Evolutionary conservation across 2,113 vertebrate genomes (phyloP).

Genomic region (Prionailurus bengalensis): DNA sequence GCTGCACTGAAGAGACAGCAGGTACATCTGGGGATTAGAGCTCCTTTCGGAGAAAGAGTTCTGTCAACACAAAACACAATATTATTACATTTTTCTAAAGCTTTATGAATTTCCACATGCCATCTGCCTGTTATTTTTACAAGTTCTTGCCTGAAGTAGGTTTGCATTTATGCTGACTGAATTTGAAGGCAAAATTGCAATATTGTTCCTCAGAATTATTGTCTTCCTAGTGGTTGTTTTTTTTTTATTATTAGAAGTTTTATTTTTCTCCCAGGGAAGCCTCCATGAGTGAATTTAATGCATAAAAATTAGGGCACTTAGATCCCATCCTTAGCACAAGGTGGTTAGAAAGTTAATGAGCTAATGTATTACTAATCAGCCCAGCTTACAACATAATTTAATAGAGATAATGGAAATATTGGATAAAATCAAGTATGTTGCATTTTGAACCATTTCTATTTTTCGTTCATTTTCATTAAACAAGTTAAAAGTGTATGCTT

Average conservation of each 20-base stretch:
- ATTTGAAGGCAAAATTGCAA: conserved; percentile 71
- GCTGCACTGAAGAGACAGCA: not conserved
- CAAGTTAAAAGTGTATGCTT: not conserved
- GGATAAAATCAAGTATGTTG: conserved; percentile 50
- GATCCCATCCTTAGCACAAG: conserved; percentile 45
- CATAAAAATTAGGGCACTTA: conserved; percentile 64
- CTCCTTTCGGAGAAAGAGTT: conserved; percentile 46
- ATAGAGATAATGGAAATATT: conserved; percentile 73
- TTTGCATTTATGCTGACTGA: conserved; percentile 70
- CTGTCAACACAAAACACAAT: conserved; percentile 63
- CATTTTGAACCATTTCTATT: conserved; percentile 56
- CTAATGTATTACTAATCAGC: conserved; percentile 71
- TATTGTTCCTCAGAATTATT: conserved; percentile 71
- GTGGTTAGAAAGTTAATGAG: conserved; percentile 71
- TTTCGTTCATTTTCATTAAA: conserved; percentile 61
- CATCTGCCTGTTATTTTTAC: conserved; percentile 74
- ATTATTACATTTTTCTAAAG: conserved; percentile 70
- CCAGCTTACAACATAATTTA: conserved; percentile 62
- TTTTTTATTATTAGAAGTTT: conserved; percentile 35
- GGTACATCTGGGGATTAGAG: not conserved
- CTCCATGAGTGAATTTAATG: conserved; percentile 54
- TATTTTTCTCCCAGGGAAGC: conserved; percentile 58
- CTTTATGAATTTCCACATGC: conserved; percentile 70
- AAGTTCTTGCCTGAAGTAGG: conserved; percentile 69
- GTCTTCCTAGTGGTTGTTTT: conserved; percentile 45